Base-by-base conservation (phyloP, 2,888 invertebrate genomes). In the Drosophila bunnanda region DNA sequence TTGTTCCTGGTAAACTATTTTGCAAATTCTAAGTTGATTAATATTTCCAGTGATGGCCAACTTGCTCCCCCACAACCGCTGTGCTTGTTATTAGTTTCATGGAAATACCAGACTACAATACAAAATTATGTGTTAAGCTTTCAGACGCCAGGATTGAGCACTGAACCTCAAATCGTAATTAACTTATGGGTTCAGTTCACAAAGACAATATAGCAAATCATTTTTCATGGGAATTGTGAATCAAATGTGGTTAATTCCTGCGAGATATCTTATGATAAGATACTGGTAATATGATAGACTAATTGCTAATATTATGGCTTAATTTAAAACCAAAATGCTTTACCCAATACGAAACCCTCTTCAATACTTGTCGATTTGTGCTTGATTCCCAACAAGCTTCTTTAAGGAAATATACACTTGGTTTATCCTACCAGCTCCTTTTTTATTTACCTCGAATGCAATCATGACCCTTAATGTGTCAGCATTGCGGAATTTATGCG, bases 401-500 rank as follows among this genome's bases (percentile, higher is more conserved):
- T 28, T 58, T 53, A 38, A 38, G 54, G 2, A 30, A 9, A 52
- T 15, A 15, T 36, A 17, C 12, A 38, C 32, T 20, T 34, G n/a
- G 25, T 25, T 58, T 41, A 34, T 65, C 32, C 48, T 34, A 17
- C 32, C n/a, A 9, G 41, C 25, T 28, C 10, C 44, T 20, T 50
- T 41, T 41, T 53, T 28, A 28, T 65, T 50, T 30, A 50, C 48
- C 41, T 50, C 48, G 32, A 70, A 73, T 73, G 70, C 74, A 70
- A 67, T 56, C 53, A 53, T 59, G 69, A 30, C 64, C 66, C 67
- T 67, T 76, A 79, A 84, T 66, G 68, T 82, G 85, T 82, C 82
- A 71, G 58, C 68, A 52, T 57, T 52, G 65, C 17, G 13, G 69
- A 84, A 82, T 87, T 83, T 87, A 87, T 87, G 71, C 82, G 76